Base-by-base conservation (phyloP, 2,113 vertebrate species). In the Noturus placidus region DNA sequence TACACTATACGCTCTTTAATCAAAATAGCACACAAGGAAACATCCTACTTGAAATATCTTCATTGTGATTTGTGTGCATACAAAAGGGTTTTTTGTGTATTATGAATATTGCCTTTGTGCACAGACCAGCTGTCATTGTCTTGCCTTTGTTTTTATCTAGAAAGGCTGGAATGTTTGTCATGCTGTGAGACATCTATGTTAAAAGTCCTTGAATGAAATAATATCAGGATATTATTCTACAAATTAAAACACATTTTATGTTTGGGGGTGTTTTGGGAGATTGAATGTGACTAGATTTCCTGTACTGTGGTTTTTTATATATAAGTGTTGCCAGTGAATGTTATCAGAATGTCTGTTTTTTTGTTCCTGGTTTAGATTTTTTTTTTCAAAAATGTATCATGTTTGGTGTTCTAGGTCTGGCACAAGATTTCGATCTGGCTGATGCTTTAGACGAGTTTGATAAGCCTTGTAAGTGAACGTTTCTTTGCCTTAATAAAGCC, bases 371-470 rank as follows among this genome's bases (percentile, higher is more conserved):
- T 54, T 78, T 54, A 14, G 17, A 35, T 70, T 69, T 46, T 46
- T 46, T 46, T 46, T 46, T 46, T 27, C 14, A 63, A 42, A 74
- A 27, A 46, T 38, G 17, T 22, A 10, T 19, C 13, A 14, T 65
- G 35, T 14, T 88, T 70, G 88, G 83, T 50, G 25, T 89, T 88
- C 1, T 30, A 95, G 95, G 92, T 42, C 54, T 91, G 38, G 83
- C 91, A 65, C 91, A 95, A 86, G 92, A 77, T 0, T 7, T 90
- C 0, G 17, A 67, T 5, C 56, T 94, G 20, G 5, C 0, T 0
- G 91, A 91, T 50, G 91, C 89, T 33, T 5, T 92, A 8, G 63
- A 38, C 1, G 50, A 30, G 27, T 6, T 67, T 46, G 22, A 15
- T 50, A n/a, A 61, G 59, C 33, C 70, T 61, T 7, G 89, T 89